phyloP scores from a whole-genome alignment of 1,140 invertebrate species.

The Liolophura sinensis region DNA sequence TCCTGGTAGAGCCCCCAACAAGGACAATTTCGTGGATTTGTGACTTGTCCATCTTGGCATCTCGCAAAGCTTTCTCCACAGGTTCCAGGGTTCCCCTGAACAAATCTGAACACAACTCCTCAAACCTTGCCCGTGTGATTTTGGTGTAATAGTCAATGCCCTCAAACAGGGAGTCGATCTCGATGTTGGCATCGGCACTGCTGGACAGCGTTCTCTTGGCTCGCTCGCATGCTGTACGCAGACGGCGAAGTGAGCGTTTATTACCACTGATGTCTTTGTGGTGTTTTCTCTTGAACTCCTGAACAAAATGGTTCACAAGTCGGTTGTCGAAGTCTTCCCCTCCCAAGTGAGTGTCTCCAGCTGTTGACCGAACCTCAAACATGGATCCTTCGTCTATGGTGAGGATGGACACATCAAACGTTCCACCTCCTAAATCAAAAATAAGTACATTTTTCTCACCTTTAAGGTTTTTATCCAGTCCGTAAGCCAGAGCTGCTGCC shows the following conservation, averaged over 20 bases:
- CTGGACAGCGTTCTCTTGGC: constrained; percentile 62
- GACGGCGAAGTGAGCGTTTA: constrained; percentile 47
- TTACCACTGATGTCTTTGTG: constrained; percentile 43
- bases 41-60: constrained; percentile 92
- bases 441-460: constrained; percentile 47
- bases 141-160: constrained; percentile 65
- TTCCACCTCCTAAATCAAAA: constrained; percentile 51
- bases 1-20: constrained; percentile 96
- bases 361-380: constrained; percentile 76
- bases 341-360: constrained; percentile 58
- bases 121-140: constrained; percentile 57
- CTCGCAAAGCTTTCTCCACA: constrained; percentile 89
- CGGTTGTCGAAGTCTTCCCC: constrained; percentile 51
- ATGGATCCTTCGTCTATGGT: constrained; percentile 48
- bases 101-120: constrained; percentile 82
- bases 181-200: constrained; percentile 61
- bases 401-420: constrained; percentile 47
- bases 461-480: constrained; percentile 57
- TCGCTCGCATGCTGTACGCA: constrained; percentile 72
- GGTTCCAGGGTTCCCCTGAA: constrained; percentile 87
- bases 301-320: constrained; percentile 45
- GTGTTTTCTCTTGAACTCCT: constrained; percentile 53
- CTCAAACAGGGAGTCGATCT: constrained; percentile 76
- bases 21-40: constrained; percentile 94
- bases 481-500: constrained; percentile 62